phyloP scores from a whole-genome alignment of 2,113 vertebrate genomes.

The Scatophagus argus region DNA sequence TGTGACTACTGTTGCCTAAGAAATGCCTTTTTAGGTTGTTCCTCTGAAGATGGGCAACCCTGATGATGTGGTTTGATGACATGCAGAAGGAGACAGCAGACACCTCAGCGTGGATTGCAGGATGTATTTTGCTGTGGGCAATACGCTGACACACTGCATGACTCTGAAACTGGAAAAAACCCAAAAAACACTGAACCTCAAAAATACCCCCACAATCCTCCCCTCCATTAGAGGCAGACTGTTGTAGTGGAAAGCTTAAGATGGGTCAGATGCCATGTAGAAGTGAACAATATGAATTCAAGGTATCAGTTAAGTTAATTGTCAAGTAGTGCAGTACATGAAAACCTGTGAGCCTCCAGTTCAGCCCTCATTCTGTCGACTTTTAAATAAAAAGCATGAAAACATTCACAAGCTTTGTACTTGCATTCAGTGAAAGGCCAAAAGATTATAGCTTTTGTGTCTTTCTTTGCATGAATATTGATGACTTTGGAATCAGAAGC shows the following conservation, averaged over 20 bases:
- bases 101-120: neutral
- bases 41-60: neutral
- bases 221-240: constrained; percentile 5
- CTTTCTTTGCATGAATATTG: constrained; percentile 19
- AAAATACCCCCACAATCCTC: neutral
- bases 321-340: too few relatives aligned
- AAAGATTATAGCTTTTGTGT: neutral
- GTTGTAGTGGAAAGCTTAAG: neutral
- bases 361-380: neutral
- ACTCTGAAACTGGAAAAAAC: neutral
- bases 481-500: constrained; percentile 11
- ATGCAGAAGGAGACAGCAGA: neutral
- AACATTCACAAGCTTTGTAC: neutral
- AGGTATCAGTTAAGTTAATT: too few relatives aligned
- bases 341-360: constrained; percentile 2
- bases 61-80: neutral
- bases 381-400: neutral
- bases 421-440: neutral
- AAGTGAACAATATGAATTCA: neutral
- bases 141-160: neutral
- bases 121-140: neutral
- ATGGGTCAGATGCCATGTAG: too few relatives aligned
- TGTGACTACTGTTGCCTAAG: neutral
- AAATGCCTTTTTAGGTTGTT: neutral
- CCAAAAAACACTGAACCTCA: neutral